Evolutionary conservation across 2,113 vertebrate genomes (phyloP).

Genomic region (Equus przewalskii): DNA sequence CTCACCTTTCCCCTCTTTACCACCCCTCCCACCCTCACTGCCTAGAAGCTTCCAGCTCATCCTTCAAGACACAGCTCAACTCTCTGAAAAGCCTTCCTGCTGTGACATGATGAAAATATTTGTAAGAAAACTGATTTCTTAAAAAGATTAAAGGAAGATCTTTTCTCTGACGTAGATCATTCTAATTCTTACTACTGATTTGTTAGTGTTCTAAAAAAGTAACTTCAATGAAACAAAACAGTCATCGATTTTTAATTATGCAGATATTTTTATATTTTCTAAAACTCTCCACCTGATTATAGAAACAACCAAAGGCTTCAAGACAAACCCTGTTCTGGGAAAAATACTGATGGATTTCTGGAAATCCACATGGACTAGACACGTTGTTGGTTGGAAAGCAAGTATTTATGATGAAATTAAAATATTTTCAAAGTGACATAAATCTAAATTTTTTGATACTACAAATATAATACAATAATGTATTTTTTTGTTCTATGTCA

Average conservation of each 20-base stretch:
- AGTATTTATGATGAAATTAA: background rate
- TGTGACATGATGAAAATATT: background rate
- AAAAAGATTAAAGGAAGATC: background rate
- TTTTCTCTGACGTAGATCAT: background rate
- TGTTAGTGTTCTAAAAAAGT: constrained; percentile 14
- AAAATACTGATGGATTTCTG: background rate
- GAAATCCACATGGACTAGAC: background rate
- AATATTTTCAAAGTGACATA: constrained; percentile 25
- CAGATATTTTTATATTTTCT: background rate
- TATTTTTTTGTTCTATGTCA: constrained; percentile 60
- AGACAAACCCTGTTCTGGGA: background rate
- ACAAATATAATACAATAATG: constrained; percentile 50
- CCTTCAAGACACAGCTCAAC: background rate
- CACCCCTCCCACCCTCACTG: background rate
- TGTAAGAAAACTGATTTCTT: background rate
- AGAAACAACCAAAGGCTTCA: constrained; percentile 41
- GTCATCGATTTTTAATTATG: constrained; percentile 5
- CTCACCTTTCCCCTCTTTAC: background rate
- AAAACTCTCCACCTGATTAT: background rate
- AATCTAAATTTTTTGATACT: constrained; percentile 29
- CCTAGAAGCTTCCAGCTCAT: background rate
- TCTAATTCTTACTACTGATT: constrained; percentile 22
- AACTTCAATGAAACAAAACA: constrained; percentile 9
- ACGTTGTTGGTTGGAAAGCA: constrained; percentile 4
- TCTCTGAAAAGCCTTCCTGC: background rate